Conservation (phyloP, 2,113 vertebrate genomes). For the Rhinogobius similis region DNA sequence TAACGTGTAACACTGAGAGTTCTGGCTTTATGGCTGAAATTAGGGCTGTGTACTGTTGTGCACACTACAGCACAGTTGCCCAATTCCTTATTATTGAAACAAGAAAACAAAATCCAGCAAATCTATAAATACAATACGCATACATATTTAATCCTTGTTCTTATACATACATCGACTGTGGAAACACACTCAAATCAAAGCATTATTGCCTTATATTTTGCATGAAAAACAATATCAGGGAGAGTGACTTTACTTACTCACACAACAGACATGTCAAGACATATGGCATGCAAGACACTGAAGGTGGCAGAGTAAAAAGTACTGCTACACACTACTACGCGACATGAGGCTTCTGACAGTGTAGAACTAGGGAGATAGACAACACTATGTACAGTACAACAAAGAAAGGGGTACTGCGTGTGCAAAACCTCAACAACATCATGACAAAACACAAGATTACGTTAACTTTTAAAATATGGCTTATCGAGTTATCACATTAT, state of each 20-base stretch:
- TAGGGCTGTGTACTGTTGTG: constrained; percentile 54
- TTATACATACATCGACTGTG: constrained; percentile 57
- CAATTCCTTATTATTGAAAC: constrained; percentile 41
- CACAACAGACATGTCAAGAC: constrained; percentile 66
- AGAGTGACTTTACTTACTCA: constrained; percentile 56
- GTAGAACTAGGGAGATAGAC: constrained; percentile 28
- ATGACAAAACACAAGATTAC: constrained; percentile 62
- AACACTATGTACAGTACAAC: constrained; percentile 38
- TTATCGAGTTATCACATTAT: constrained; percentile 75
- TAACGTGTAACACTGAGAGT: constrained; percentile 48
- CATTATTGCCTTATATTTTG: constrained; percentile 79
- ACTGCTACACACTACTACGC: constrained; percentile 57
- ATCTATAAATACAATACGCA: constrained; percentile 59
- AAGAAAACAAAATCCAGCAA: constrained; percentile 53
- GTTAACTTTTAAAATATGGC: constrained; percentile 81
- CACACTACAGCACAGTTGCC: constrained; percentile 34
- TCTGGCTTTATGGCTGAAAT: constrained; percentile 70
- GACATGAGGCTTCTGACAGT: constrained; percentile 11
- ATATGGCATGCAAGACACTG: constrained; percentile 73
- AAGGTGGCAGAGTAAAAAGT: constrained; percentile 54
- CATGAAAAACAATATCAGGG: constrained; percentile 56
- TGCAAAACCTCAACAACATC: constrained; percentile 66
- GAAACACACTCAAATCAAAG: constrained; percentile 69
- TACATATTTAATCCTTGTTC: constrained; percentile 41
- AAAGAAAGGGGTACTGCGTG: constrained; percentile 54